These are phyloP conservation scores for Channallabes apus DNA, from an alignment of 2,797 vertebrate genomes.

Conservation along the genomic window DNA sequence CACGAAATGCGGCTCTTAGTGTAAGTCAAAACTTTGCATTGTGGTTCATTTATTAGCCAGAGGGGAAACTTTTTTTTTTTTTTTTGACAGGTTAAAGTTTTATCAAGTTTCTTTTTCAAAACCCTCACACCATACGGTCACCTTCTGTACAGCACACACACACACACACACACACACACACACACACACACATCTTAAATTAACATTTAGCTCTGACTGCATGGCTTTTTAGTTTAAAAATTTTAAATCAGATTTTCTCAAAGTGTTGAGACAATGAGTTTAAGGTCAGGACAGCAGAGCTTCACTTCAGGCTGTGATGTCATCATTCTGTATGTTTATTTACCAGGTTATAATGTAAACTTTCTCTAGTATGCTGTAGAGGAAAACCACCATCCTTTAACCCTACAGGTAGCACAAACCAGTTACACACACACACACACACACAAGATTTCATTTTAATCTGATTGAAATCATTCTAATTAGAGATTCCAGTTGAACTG, in stretches of 20 bases:
- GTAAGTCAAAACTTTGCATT: background rate
- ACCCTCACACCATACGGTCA: background rate
- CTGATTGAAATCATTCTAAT: too few species aligned
- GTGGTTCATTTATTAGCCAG: background rate
- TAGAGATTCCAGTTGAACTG: too few species aligned
- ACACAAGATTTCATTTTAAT: too few species aligned
- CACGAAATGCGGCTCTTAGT: background rate
- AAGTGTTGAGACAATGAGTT: background rate
- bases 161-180: too few species aligned
- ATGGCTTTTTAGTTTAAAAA: background rate
- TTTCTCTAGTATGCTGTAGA: background rate
- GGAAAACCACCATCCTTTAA: background rate
- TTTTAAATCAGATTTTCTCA: background rate
- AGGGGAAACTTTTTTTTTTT: background rate
- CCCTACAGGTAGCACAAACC: background rate
- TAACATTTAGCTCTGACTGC: background rate
- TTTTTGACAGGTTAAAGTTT: conserved; percentile 21
- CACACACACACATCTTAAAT: background rate
- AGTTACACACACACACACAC: too few species aligned
- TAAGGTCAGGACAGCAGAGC: background rate
- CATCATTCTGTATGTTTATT: background rate
- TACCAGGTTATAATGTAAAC: background rate
- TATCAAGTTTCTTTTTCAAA: background rate
- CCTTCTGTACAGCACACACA: background rate
- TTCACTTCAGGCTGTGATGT: background rate